A percentile compares a stretch with the other conserved stretches of the same genome.
Evolutionary conservation across 2,888 invertebrate species (phyloP).

Genomic region (Rotaria socialis): DNA sequence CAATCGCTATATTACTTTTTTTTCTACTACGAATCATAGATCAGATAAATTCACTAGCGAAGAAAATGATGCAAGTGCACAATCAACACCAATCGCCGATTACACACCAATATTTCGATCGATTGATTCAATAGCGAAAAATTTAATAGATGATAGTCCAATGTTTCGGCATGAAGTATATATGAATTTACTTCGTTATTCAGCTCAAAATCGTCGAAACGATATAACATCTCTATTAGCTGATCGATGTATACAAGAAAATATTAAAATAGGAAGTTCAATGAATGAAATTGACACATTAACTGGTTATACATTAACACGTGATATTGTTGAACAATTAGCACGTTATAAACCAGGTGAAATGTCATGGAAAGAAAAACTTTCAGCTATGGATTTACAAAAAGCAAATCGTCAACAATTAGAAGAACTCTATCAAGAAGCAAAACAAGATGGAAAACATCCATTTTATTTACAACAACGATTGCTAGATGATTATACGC

Average conservation of each 20-base stretch:
- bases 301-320: not conserved
- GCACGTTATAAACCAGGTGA: conserved; percentile 34
- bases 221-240: not conserved
- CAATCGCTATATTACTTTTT: not conserved
- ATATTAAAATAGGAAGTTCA: not conserved
- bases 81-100: not conserved
- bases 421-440: conserved; percentile 25
- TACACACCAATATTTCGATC: not conserved
- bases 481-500: not conserved
- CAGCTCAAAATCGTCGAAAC: not conserved
- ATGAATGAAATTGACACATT: conserved; percentile 21
- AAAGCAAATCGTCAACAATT: not conserved
- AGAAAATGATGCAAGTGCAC: too few species aligned
- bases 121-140: not conserved
- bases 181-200: not conserved
- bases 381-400: not conserved
- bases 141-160: not conserved
- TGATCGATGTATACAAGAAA: not conserved
- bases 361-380: conserved; percentile 20
- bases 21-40: not conserved
- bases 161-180: not conserved
- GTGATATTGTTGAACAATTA: conserved; percentile 18
- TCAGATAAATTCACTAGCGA: not conserved
- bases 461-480: conserved; percentile 1
- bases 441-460: conserved; percentile 31